These are phyloP conservation scores for Geodia barretti DNA, from an alignment of 37 sponge, comb jelly and placozoan species.

Conservation along the genomic window DNA sequence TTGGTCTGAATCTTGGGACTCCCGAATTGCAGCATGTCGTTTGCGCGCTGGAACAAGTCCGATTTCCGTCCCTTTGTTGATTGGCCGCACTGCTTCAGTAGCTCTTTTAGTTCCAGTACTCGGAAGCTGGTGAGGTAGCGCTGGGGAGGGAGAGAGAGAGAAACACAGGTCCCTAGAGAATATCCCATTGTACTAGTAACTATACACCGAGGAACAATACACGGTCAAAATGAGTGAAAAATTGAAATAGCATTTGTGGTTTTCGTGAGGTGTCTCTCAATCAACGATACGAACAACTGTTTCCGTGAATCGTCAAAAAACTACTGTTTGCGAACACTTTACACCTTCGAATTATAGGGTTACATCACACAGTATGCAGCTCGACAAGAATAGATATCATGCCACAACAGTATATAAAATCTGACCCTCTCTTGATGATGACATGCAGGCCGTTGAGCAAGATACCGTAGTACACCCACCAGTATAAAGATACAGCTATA, in stretches of 20 bases:
- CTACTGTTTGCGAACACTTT: no score
- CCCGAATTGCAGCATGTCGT: constrained; percentile 27
- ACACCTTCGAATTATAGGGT: no score
- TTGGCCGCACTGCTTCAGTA: constrained; percentile 48
- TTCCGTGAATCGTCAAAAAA: no score
- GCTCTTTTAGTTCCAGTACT: constrained; percentile 82
- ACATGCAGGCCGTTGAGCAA: no score
- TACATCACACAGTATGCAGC: no score
- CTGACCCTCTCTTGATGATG: no score
- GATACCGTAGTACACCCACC: no score
- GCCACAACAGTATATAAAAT: no score
- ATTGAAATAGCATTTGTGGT: not conserved
- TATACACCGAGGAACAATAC: not conserved
- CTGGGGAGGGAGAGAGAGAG: constrained; percentile 45
- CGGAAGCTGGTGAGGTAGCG: constrained; percentile 50
- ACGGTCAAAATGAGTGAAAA: no score
- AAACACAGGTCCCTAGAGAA: no score
- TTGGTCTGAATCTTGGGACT: constrained; percentile 21
- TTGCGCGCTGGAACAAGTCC: constrained; percentile 55
- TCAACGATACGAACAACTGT: not conserved
- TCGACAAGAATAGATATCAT: no score
- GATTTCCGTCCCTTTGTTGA: constrained; percentile 74
- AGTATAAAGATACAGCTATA: no score
- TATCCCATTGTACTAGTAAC: not conserved
- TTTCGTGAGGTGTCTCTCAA: not conserved